Evolutionary conservation across 2,888 invertebrate species (phyloP).

Genomic region (Nemotelus nigrinus): DNA sequence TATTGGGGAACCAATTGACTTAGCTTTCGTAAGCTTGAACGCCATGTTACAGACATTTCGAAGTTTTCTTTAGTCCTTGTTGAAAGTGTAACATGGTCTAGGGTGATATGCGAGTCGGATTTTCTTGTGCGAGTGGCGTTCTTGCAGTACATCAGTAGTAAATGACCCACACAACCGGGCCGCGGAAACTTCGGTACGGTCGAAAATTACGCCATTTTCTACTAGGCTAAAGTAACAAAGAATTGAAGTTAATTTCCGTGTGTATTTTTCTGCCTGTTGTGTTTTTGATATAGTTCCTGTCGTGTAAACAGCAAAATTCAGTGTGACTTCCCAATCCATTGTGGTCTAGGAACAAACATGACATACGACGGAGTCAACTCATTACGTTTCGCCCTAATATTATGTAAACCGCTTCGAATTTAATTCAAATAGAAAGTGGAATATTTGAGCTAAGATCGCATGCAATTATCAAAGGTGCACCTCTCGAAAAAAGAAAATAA

Average conservation of each 20-base stretch:
- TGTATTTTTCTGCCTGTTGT: not conserved
- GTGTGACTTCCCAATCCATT: not conserved
- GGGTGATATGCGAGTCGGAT: constrained; percentile 25
- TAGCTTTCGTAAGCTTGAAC: constrained; percentile 8
- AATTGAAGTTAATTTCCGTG: not conserved
- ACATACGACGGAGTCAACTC: no score
- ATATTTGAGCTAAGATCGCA: no score
- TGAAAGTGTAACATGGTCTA: constrained; percentile 27
- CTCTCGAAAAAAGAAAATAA: no score
- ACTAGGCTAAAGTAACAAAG: constrained; percentile 2
- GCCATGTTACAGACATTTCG: constrained; percentile 14
- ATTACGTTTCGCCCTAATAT: no score
- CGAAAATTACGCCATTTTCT: constrained; percentile 39
- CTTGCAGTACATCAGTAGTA: constrained; percentile 40
- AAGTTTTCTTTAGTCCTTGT: constrained; percentile 36
- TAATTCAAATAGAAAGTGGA: no score
- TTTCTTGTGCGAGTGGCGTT: constrained; percentile 32
- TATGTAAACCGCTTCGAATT: no score
- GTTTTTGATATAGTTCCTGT: not conserved
- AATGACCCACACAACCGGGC: constrained; percentile 44
- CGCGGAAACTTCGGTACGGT: constrained; percentile 13
- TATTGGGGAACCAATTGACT: not conserved
- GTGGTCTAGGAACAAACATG: no score
- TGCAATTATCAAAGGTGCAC: no score
- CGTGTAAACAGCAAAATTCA: not conserved